Conservation (phyloP, 2,113 vertebrate genomes). For the Gambusia affinis region DNA sequence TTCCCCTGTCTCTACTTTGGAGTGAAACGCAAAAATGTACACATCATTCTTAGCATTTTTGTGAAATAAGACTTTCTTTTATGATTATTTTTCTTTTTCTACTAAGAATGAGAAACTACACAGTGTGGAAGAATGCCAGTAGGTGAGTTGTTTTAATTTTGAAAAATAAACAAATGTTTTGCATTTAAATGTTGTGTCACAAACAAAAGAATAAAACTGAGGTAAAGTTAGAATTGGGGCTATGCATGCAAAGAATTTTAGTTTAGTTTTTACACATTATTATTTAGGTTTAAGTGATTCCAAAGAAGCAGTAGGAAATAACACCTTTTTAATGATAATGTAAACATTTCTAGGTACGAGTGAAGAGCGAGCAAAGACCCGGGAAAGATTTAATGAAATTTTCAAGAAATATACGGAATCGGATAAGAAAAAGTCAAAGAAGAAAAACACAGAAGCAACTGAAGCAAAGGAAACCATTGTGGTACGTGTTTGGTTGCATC, state of each 20-base stretch:
- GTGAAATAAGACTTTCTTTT: conserved; percentile 14
- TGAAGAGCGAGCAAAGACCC: conserved; percentile 89
- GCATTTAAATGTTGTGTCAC: not conserved
- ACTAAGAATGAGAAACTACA: conserved; percentile 57
- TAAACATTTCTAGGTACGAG: conserved; percentile 82
- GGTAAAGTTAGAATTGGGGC: not conserved
- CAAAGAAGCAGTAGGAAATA: no score
- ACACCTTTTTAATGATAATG: not conserved
- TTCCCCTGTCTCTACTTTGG: not conserved
- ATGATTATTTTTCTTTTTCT: conserved; percentile 13
- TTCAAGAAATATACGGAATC: conserved; percentile 82
- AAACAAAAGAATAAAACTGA: not conserved
- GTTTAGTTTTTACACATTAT: no score
- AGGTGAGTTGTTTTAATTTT: conserved; percentile 73
- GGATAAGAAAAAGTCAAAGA: conserved; percentile 81
- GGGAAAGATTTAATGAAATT: conserved; percentile 88
- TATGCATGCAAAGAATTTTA: no score
- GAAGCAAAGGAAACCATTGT: conserved; percentile 81
- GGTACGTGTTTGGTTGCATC: conserved; percentile 69
- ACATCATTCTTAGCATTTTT: conserved; percentile 1
- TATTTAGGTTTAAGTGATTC: no score
- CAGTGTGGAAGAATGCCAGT: conserved; percentile 82
- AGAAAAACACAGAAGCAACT: conserved; percentile 56
- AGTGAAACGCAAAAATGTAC: not conserved
- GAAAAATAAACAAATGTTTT: not conserved